Evolutionary conservation across 2,888 invertebrate species (phyloP).

Genomic region (Harpalus rufipes): DNA sequence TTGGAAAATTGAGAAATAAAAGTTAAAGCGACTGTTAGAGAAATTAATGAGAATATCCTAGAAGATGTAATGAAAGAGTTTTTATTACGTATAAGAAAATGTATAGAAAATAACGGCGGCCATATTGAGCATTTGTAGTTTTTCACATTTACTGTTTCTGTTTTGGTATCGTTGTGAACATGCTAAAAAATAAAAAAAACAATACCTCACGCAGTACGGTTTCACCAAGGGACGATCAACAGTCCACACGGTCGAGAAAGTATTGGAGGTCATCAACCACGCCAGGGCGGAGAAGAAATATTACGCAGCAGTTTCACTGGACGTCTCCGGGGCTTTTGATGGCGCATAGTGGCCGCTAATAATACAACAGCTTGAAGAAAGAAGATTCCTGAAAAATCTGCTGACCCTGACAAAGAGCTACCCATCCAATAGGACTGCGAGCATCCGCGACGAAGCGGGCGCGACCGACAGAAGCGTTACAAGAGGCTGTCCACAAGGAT

Average conservation of each 20-base stretch:
- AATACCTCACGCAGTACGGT: constrained; percentile 16
- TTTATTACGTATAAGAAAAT: too few relatives aligned
- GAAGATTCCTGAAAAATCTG: constrained; percentile 67
- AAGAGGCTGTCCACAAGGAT: constrained; percentile 65
- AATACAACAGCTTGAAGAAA: constrained; percentile 57
- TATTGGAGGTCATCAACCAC: not conserved
- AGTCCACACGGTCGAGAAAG: not conserved
- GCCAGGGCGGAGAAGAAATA: not conserved
- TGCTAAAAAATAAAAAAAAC: too few relatives aligned
- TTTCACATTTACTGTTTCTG: too few relatives aligned
- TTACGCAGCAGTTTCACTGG: not conserved
- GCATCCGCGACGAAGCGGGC: constrained; percentile 18
- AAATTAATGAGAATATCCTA: too few relatives aligned
- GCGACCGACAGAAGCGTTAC: too few relatives aligned
- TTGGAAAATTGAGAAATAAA: too few relatives aligned
- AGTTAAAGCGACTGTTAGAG: too few relatives aligned
- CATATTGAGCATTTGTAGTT: too few relatives aligned
- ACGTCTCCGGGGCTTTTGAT: constrained; percentile 70
- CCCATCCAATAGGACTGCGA: constrained; percentile 48
- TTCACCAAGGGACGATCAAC: constrained; percentile 17
- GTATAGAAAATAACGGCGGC: too few relatives aligned
- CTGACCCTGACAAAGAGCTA: constrained; percentile 26
- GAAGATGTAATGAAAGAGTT: too few relatives aligned
- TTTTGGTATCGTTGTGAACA: too few relatives aligned
- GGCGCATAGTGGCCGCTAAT: constrained; percentile 72